These are phyloP conservation scores for Lates japonicus DNA, from an alignment of 2,797 vertebrate genomes.

Conservation along the genomic window DNA sequence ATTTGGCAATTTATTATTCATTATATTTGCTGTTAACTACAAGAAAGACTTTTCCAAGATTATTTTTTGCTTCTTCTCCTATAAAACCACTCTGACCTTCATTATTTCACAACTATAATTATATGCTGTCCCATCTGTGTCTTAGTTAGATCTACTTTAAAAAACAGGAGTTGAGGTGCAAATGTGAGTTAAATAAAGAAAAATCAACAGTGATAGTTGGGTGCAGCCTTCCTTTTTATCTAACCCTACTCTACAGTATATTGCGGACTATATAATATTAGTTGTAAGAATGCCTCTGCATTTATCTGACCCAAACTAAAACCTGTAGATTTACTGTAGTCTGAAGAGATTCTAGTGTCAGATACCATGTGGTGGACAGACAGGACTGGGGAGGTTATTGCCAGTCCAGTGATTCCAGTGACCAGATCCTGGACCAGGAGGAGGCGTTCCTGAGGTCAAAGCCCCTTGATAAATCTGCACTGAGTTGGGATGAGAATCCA, in stretches of 20 bases:
- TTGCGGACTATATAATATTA: neutral
- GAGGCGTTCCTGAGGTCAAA: slow-evolving; percentile 57
- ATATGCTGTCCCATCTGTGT: neutral
- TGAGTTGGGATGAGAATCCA: slow-evolving; percentile 60
- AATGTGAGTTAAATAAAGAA: slow-evolving; percentile 3
- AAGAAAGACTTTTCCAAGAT: neutral
- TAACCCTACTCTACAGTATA: neutral
- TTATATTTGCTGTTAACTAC: neutral
- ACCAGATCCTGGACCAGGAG: slow-evolving; percentile 49
- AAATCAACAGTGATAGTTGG: no score
- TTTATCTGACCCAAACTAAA: slow-evolving; percentile 14
- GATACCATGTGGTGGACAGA: slow-evolving; percentile 6
- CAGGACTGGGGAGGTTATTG: slow-evolving; percentile 6
- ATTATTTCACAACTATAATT: neutral
- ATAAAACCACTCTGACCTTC: neutral
- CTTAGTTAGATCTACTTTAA: neutral
- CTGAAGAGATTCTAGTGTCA: slow-evolving; percentile 26
- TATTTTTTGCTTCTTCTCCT: neutral
- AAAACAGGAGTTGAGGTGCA: neutral
- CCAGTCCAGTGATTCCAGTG: slow-evolving; percentile 46
- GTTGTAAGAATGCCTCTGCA: slow-evolving; percentile 1
- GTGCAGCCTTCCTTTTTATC: neutral
- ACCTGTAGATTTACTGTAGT: slow-evolving; percentile 10
- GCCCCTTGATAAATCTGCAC: slow-evolving; percentile 61
- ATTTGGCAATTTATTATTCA: neutral